Base-by-base conservation (phyloP, 2,113 vertebrate genomes). In the Clupea harengus region DNA sequence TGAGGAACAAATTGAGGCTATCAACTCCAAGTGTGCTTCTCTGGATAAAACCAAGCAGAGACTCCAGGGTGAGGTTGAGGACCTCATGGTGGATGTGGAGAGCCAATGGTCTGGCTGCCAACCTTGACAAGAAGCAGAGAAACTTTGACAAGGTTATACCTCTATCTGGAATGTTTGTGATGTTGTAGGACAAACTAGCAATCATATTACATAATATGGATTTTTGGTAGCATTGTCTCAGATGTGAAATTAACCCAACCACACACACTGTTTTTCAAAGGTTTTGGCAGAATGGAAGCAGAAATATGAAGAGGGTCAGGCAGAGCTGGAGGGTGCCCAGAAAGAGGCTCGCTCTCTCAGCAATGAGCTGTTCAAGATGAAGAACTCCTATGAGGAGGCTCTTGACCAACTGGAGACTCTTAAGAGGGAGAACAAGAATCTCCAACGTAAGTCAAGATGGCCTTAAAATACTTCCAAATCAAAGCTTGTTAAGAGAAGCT, bases 131-230 rank as follows among this genome's bases (percentile, higher is more conserved):
- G 88, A 97, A 96, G 47, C 95, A 95, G 90, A 94, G 92, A 88
- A 95, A 93, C 85, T 96, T 96, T 88, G 94, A 96, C 89, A 96
- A 96, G 95, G 95, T 96, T n/a, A 22, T n/a, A 64, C 22, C 39
- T 39, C 39, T 39, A 39, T 39, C 39, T 39, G 39, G 39, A 39
- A 39, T 39, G 1, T 39, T 1, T 39, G 39, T 39, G 39, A 39
- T 39, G 39, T 39, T 39, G 39, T 39, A 39, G 39, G 39, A 39
- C 1, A 39, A 2, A 39, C 39, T 39, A 39, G 39, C 39, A 1
- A 1, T 39, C 39, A 39, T 39, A 39, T 39, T 1, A 39, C 39
- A 39, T 39, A 39, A 39, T 39, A 39, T 39, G 39, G 39, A 39
- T 39, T 39, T 39, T 39, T 39, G 39, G 39, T 39, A 39, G 39